Evolutionary conservation across 2,888 invertebrate genomes (phyloP).

Genomic region (Diplazon laetatorius): DNA sequence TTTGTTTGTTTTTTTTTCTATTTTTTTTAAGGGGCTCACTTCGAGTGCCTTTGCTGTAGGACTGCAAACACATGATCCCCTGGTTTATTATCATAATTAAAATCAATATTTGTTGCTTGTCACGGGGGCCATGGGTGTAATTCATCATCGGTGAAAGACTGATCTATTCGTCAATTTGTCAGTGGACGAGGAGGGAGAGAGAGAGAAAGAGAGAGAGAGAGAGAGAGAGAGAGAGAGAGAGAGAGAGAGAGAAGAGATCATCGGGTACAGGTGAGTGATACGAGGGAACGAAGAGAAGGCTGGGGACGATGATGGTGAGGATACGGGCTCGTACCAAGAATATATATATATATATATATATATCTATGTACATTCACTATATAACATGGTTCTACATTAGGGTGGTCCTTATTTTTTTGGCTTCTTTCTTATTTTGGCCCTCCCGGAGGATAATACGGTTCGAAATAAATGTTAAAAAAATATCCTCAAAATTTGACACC

Average conservation of each 20-base stretch:
- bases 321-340: slow-evolving; percentile 52
- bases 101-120: slow-evolving; percentile 80
- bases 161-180: slow-evolving; percentile 70
- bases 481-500: no score
- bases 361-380: no score
- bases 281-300: slow-evolving; percentile 7
- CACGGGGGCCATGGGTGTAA: slow-evolving; percentile 75
- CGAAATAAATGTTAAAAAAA: no score
- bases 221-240: background rate
- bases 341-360: no score
- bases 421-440: no score
- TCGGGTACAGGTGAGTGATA: no score
- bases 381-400: no score
- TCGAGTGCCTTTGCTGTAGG: no score
- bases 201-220: background rate
- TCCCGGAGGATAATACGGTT: no score
- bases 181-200: slow-evolving; percentile 20
- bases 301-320: slow-evolving; percentile 42
- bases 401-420: no score
- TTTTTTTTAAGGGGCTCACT: no score
- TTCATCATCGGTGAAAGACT: slow-evolving; percentile 70
- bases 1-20: no score
- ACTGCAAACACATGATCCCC: slow-evolving; percentile 76
- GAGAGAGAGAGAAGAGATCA: background rate
- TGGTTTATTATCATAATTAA: slow-evolving; percentile 79